Evolutionary conservation across 2,797 vertebrate genomes (phyloP).

Genomic region (Sebastes umbrosus): DNA sequence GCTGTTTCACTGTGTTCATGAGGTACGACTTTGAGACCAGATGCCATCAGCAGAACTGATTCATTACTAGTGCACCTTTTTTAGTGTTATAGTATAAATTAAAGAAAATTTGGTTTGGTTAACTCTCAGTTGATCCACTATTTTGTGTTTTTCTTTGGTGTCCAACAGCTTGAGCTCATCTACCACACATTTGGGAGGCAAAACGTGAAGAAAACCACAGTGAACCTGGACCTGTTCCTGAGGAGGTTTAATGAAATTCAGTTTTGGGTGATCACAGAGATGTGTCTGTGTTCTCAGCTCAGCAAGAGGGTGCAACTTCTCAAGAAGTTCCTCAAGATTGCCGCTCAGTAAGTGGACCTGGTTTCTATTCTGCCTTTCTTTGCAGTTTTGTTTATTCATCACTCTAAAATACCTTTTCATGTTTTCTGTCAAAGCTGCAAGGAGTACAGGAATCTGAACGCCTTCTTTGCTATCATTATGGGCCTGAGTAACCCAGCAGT

Average conservation of each 20-base stretch:
- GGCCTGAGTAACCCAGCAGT: constrained; percentile 96
- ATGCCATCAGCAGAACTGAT: not conserved
- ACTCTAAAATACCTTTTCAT: not conserved
- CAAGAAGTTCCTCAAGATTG: constrained; percentile 99
- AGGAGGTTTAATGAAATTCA: constrained; percentile 98
- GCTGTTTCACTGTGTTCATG: constrained; percentile 97
- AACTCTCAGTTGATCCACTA: not conserved
- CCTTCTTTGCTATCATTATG: constrained; percentile 97
- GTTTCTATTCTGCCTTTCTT: not conserved
- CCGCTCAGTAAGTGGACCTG: constrained; percentile 91
- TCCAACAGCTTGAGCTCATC: constrained; percentile 91
- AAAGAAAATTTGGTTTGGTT: not conserved
- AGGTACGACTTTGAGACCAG: constrained; percentile 80
- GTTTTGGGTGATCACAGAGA: constrained; percentile 97
- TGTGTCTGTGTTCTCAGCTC: constrained; percentile 94
- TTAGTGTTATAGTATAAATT: not conserved
- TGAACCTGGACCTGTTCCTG: constrained; percentile 98
- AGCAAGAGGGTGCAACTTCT: constrained; percentile 97
- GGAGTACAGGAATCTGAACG: constrained; percentile 96
- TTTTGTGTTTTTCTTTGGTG: not conserved
- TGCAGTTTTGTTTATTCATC: not conserved
- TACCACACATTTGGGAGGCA: constrained; percentile 97
- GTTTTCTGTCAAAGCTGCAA: constrained; percentile 87
- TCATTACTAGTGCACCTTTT: not conserved
- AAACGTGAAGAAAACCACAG: constrained; percentile 93